phyloP scores from a whole-genome alignment of 2,113 vertebrate species.

The Ovibos moschatus region DNA sequence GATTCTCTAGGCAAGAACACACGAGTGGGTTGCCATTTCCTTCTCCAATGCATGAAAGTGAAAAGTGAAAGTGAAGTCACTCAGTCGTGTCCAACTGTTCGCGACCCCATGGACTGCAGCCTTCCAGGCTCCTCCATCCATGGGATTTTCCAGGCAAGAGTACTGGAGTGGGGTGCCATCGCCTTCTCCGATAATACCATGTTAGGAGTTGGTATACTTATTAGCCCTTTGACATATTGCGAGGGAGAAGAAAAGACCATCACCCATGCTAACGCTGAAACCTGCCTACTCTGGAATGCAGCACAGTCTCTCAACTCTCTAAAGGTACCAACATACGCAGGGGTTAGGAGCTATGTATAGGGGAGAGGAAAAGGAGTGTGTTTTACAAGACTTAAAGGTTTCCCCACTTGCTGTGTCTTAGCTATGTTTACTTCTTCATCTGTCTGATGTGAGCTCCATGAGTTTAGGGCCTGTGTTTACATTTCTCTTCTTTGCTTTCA shows the following conservation, averaged over 20 bases:
- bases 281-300: background rate
- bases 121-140: no score
- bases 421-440: background rate
- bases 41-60: no score
- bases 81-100: accelerated
- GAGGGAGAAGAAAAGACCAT: background rate
- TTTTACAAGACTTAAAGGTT: background rate
- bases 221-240: background rate
- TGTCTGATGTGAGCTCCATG: background rate
- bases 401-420: background rate
- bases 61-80: no score
- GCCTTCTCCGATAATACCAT: background rate
- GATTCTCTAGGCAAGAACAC: no score
- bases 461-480: background rate
- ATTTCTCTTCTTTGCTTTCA: background rate
- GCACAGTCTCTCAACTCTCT: background rate
- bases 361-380: background rate
- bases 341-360: background rate
- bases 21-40: no score
- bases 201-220: background rate
- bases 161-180: no score
- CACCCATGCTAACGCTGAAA: background rate
- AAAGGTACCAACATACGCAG: background rate
- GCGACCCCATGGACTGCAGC: no score
- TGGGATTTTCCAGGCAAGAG: no score